These are phyloP conservation scores for Acanthochromis polyacanthus DNA, from an alignment of 2,113 vertebrate species.

Conservation along the genomic window DNA sequence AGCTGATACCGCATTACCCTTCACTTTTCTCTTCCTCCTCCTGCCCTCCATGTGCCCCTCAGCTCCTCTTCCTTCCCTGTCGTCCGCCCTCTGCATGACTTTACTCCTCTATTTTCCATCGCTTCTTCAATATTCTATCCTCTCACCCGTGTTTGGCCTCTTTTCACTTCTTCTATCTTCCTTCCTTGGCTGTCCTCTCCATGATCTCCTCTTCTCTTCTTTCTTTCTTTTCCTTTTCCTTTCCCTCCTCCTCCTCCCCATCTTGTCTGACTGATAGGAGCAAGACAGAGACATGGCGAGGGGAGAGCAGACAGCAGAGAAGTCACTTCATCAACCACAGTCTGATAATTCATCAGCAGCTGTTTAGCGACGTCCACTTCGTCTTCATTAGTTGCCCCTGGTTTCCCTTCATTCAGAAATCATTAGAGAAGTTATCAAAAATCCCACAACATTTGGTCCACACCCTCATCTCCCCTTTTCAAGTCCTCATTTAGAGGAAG, in stretches of 20 bases:
- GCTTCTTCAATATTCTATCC: slow-evolving; percentile 40
- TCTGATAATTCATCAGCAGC: slow-evolving; percentile 80
- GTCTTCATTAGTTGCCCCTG: slow-evolving; percentile 76
- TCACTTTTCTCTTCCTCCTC: slow-evolving; percentile 39
- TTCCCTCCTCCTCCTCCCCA: slow-evolving; percentile 27
- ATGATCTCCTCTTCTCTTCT: not conserved
- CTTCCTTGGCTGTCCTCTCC: slow-evolving; percentile 8
- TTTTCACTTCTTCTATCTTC: slow-evolving; percentile 3
- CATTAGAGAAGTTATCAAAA: slow-evolving; percentile 68
- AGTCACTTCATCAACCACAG: slow-evolving; percentile 69
- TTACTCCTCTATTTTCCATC: slow-evolving; percentile 41
- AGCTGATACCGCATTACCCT: slow-evolving; percentile 54
- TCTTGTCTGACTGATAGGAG: slow-evolving; percentile 55
- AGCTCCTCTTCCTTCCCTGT: not conserved
- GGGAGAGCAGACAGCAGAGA: slow-evolving; percentile 39
- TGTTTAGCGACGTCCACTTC: slow-evolving; percentile 70
- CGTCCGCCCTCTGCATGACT: slow-evolving; percentile 42
- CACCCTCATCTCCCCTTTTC: slow-evolving; percentile 1
- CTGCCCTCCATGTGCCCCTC: slow-evolving; percentile 11
- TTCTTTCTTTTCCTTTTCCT: not conserved
- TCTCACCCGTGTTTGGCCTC: slow-evolving; percentile 23
- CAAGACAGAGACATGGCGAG: slow-evolving; percentile 28
- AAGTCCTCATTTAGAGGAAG: slow-evolving; percentile 26
- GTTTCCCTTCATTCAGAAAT: slow-evolving; percentile 64
- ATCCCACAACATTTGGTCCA: slow-evolving; percentile 24